Percentiles rank a stretch among this genome's conserved stretches.
phyloP scores from a whole-genome alignment of 2,113 vertebrate species.

The Mesoclemmys tuberculata region DNA sequence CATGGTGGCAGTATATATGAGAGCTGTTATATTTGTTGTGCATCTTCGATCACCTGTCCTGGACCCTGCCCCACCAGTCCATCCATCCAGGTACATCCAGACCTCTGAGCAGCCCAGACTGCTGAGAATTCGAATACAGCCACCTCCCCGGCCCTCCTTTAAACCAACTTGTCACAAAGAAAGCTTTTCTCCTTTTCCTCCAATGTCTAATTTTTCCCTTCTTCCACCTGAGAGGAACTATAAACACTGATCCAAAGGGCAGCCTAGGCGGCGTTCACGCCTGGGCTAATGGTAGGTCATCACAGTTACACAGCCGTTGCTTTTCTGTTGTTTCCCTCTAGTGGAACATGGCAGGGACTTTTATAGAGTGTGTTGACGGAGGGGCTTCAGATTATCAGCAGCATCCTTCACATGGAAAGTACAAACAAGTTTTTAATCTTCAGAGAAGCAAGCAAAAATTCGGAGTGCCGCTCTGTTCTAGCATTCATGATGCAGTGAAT shows the following conservation, averaged over 20 bases:
- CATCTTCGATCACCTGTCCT: background rate
- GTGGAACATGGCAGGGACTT: background rate
- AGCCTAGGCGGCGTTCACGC: background rate
- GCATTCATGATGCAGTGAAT: background rate
- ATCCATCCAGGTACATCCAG: background rate
- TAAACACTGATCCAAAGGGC: background rate
- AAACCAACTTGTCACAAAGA: background rate
- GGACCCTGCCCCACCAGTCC: background rate
- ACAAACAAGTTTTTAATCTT: background rate
- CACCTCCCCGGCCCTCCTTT: background rate
- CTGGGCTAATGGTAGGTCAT: background rate
- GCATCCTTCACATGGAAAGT: background rate
- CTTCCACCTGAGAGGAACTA: background rate
- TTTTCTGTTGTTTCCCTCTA: background rate
- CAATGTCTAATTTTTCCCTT: background rate
- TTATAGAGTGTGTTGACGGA: background rate
- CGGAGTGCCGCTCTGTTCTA: background rate
- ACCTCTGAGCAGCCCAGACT: background rate
- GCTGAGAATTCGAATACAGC: background rate
- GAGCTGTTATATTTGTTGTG: background rate
- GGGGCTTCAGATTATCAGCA: background rate
- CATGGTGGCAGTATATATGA: background rate
- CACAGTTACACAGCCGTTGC: background rate
- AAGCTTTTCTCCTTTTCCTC: background rate
- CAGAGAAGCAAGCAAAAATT: rapidly evolving